Evolutionary conservation across 2,888 invertebrate genomes (phyloP).

Genomic region (Epinotia demarniana): DNA sequence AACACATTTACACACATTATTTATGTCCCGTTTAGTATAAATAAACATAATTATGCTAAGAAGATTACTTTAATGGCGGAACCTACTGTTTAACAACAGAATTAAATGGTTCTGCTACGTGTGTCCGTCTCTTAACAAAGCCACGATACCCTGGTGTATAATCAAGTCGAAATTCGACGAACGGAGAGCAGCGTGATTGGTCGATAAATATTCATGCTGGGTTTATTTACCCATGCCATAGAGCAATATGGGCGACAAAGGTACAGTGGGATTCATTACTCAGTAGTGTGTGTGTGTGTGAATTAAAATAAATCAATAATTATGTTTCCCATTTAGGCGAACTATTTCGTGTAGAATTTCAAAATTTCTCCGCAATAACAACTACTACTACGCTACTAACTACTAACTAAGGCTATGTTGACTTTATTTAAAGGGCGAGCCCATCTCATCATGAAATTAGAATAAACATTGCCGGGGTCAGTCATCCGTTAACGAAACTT

Average conservation of each 20-base stretch:
- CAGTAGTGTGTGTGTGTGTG: too few relatives aligned
- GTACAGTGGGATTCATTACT: constrained; percentile 7
- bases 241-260: constrained; percentile 44
- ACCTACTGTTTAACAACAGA: background rate
- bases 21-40: too few relatives aligned
- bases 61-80: background rate
- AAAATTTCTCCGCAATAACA: background rate
- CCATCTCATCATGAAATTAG: constrained; percentile 19
- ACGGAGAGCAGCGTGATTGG: constrained; percentile 49
- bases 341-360: background rate
- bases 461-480: constrained; percentile 32
- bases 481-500: constrained; percentile 18
- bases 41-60: background rate
- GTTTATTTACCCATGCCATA: constrained; percentile 67
- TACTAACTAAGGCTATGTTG: background rate
- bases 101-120: constrained; percentile 14
- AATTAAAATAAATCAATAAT: too few relatives aligned
- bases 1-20: too few relatives aligned
- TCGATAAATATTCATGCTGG: constrained; percentile 58
- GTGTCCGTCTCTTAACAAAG: constrained; percentile 12
- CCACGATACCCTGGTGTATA: constrained; percentile 21
- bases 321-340: background rate
- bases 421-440: constrained; percentile 5
- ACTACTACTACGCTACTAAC: too few relatives aligned
- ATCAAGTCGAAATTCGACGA: constrained; percentile 42